Conservation (phyloP, 2,113 vertebrate genomes). For the Pygoscelis adeliae region DNA sequence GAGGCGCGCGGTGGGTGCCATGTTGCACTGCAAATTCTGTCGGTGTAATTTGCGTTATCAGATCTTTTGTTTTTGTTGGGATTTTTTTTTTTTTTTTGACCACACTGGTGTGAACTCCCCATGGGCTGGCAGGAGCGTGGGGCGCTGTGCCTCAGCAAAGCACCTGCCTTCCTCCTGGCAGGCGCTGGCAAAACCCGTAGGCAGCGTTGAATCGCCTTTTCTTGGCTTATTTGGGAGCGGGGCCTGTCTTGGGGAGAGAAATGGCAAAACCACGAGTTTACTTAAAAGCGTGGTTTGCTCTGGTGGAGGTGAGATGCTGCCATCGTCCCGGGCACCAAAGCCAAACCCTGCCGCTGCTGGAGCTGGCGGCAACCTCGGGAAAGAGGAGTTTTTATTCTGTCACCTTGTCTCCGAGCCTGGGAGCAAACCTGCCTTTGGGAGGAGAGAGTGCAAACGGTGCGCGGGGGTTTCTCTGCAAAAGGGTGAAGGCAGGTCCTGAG, state of each 20-base stretch:
- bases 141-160: conserved; percentile 1
- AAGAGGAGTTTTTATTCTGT: not conserved
- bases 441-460: fast-evolving
- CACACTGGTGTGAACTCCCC: conserved; percentile 68
- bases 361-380: not conserved
- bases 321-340: not conserved
- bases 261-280: not conserved
- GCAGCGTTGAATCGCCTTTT: not conserved
- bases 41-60: no score
- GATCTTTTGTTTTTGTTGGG: no score
- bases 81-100: no score
- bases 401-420: fast-evolving
- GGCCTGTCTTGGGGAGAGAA: not conserved
- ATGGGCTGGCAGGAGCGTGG: conserved; percentile 47
- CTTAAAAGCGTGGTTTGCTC: not conserved
- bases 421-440: not conserved
- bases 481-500: not conserved
- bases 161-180: conserved; percentile 56
- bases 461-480: not conserved
- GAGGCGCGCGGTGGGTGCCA: not conserved
- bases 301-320: not conserved
- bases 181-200: not conserved
- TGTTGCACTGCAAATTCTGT: no score
- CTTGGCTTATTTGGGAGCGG: not conserved
- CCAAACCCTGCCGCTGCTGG: not conserved